phyloP scores from a whole-genome alignment of 2,888 invertebrate genomes.

The Andrena chrysosceles region DNA sequence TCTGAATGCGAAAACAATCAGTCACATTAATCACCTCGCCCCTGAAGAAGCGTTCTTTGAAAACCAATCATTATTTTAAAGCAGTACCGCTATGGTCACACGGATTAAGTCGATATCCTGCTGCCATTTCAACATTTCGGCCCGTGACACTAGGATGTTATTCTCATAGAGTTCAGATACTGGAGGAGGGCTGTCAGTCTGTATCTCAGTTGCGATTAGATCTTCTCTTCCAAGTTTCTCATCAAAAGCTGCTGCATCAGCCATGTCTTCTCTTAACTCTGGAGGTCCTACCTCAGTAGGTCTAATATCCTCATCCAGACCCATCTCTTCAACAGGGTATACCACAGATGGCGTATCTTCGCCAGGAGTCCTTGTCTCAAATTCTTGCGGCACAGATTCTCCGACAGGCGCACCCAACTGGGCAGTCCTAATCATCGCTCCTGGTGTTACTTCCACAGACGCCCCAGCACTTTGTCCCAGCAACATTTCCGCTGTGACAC shows the following conservation, averaged over 20 bases:
- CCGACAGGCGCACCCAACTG: too few species aligned
- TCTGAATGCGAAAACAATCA: slow-evolving; percentile 46
- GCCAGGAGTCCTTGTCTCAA: too few species aligned
- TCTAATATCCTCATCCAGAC: neutral
- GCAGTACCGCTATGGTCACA: slow-evolving; percentile 46
- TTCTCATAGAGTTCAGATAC: slow-evolving; percentile 13
- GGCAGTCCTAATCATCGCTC: neutral
- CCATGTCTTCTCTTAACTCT: neutral
- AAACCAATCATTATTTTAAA: neutral
- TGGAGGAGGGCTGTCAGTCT: too few species aligned
- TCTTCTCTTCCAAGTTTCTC: too few species aligned
- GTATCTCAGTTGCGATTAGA: too few species aligned
- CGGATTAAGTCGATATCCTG: slow-evolving; percentile 49
- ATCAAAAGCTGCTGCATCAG: too few species aligned
- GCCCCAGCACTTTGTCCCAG: neutral
- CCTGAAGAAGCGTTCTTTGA: neutral
- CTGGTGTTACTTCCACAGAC: neutral
- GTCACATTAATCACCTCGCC: neutral
- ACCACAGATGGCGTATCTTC: neutral
- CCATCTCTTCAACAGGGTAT: neutral
- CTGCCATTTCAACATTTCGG: slow-evolving; percentile 62
- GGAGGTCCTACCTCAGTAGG: neutral
- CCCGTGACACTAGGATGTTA: slow-evolving; percentile 43
- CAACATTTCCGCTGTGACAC: slow-evolving; percentile 18
- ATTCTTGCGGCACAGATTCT: too few species aligned